phyloP scores from a whole-genome alignment of 2,888 invertebrate genomes.

The Arenicola marina region DNA sequence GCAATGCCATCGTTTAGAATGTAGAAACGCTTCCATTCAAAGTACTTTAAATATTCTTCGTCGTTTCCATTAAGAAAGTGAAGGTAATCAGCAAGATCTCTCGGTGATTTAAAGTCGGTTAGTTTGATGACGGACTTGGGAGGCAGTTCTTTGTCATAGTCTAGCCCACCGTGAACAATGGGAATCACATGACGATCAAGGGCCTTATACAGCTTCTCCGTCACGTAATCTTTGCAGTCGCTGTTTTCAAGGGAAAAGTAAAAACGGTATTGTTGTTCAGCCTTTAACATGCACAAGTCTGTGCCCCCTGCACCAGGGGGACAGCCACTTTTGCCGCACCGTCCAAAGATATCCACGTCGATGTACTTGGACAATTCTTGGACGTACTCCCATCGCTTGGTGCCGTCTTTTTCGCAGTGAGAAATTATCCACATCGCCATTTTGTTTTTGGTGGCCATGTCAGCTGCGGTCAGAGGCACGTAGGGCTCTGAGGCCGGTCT shows the following conservation, averaged over 20 bases:
- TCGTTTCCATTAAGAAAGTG: background rate
- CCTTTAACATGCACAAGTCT: background rate
- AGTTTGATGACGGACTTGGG: background rate
- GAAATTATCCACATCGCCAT: background rate
- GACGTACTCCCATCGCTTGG: conserved; percentile 2
- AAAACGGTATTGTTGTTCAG: background rate
- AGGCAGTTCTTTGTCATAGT: background rate
- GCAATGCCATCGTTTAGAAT: no score
- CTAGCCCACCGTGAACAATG: background rate
- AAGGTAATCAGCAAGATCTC: background rate
- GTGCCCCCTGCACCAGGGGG: background rate
- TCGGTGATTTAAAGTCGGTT: background rate
- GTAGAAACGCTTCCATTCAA: background rate
- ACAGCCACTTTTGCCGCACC: conserved; percentile 3
- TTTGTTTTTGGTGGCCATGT: background rate
- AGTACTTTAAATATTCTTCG: background rate
- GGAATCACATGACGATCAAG: background rate
- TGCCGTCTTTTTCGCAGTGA: background rate
- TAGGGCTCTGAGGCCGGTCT: no score
- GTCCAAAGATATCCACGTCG: background rate
- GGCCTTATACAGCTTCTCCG: background rate
- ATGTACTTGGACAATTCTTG: conserved; percentile 1
- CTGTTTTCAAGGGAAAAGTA: conserved; percentile 4
- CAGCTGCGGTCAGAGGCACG: background rate
- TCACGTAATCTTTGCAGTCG: background rate